Conservation (phyloP, 1,140 invertebrate genomes). For the Battus philenor region DNA sequence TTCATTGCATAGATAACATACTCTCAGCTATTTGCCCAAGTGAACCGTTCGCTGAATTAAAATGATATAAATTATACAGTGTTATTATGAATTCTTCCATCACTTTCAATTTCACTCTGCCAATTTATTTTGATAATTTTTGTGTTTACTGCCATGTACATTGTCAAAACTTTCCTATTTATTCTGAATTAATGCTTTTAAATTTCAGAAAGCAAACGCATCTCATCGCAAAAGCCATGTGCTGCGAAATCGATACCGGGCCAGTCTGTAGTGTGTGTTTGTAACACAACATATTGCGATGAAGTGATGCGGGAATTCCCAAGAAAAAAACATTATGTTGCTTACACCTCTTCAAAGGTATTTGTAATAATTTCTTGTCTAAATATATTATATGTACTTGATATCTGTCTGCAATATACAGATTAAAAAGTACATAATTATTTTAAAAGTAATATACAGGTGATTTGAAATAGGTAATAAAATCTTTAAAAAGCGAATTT, state of each 20-base stretch:
- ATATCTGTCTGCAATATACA: not conserved
- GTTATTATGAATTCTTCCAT: not conserved
- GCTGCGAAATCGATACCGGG: slow-evolving; percentile 23
- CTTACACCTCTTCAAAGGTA: slow-evolving; percentile 36
- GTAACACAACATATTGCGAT: slow-evolving; percentile 49
- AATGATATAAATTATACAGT: no score
- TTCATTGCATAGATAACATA: no score
- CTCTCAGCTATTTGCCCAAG: no score
- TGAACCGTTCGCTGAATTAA: no score
- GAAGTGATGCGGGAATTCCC: slow-evolving; percentile 30
- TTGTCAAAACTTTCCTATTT: no score
- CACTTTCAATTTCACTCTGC: no score
- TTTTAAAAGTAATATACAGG: not conserved
- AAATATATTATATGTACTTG: not conserved
- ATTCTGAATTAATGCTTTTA: no score
- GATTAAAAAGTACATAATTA: not conserved
- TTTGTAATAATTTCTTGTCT: not conserved
- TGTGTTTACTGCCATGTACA: no score
- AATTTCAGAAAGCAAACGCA: slow-evolving; percentile 9
- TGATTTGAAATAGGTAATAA: no score
- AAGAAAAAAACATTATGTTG: slow-evolving; percentile 13
- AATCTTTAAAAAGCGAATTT: not conserved
- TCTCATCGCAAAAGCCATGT: slow-evolving; percentile 48
- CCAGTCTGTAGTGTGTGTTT: slow-evolving; percentile 45
- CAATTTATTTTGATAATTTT: no score